Conservation (phyloP, 2,797 vertebrate genomes). For the Gymnopithys bicolor region DNA sequence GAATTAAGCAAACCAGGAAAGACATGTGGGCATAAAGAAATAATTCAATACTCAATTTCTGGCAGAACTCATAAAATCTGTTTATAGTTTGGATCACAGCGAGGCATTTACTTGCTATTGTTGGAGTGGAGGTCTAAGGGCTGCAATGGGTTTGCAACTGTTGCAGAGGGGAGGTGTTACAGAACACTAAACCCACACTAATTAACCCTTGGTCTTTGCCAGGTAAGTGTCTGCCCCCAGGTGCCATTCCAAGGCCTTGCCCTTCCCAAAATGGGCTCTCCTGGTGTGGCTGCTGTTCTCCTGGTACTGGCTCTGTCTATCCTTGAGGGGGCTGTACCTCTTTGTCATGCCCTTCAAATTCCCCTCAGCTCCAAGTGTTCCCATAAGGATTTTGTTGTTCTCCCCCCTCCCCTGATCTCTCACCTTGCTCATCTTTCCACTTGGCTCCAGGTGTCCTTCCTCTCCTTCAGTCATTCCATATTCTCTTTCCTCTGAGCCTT, state of each 20-base stretch:
- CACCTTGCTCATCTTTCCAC: not conserved
- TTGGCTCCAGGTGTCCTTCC: not conserved
- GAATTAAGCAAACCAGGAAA: constrained; percentile 59
- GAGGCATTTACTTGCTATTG: constrained; percentile 23
- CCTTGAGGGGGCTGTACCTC: not conserved
- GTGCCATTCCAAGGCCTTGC: not conserved
- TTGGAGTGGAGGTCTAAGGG: not conserved
- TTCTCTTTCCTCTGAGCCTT: not conserved
- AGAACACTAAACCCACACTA: not conserved
- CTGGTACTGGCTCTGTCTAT: fast-evolving
- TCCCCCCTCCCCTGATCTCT: not conserved
- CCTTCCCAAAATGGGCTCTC: not conserved
- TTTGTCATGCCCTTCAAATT: not conserved
- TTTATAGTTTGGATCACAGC: constrained; percentile 31
- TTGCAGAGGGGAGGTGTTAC: not conserved
- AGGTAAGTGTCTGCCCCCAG: not conserved
- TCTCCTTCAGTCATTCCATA: not conserved
- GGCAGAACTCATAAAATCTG: constrained; percentile 12
- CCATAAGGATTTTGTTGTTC: not conserved
- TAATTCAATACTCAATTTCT: constrained; percentile 56
- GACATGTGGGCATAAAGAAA: constrained; percentile 59
- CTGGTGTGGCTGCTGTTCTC: not conserved
- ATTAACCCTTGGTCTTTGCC: not conserved
- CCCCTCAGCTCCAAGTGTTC: not conserved
- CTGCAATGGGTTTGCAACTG: not conserved